Conservation (phyloP, 2,888 invertebrate species). For the Zootermopsis nevadensis region DNA sequence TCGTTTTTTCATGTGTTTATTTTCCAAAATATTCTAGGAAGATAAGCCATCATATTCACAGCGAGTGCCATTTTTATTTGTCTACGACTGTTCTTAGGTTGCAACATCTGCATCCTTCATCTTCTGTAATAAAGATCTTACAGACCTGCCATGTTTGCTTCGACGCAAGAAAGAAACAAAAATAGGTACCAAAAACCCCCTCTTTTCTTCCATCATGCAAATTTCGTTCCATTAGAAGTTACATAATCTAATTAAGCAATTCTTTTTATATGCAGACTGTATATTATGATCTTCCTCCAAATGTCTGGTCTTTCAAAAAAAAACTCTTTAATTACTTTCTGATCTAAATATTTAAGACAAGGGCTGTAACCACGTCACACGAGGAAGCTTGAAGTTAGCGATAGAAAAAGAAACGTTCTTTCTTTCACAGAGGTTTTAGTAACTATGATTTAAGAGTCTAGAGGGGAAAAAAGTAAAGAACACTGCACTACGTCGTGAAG, state of each 20-base stretch:
- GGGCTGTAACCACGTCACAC: constrained; percentile 23
- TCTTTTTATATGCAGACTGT: constrained; percentile 45
- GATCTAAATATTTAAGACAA: constrained; percentile 45
- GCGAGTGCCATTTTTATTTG: constrained; percentile 15
- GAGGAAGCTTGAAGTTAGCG: constrained; percentile 5
- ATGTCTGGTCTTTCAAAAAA: constrained; percentile 40
- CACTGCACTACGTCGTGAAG: no score
- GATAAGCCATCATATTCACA: neutral
- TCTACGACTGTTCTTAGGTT: neutral
- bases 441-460: neutral
- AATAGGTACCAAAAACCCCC: constrained; percentile 18
- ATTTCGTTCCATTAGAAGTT: constrained; percentile 47
- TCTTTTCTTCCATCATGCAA: constrained; percentile 40
- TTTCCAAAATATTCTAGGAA: neutral
- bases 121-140: constrained; percentile 16
- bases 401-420: neutral
- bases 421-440: neutral
- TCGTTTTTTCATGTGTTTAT: no score
- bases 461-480: neutral
- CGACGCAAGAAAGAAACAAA: constrained; percentile 14
- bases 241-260: constrained; percentile 48
- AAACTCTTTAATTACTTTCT: constrained; percentile 48
- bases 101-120: constrained; percentile 17
- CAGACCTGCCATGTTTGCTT: constrained; percentile 18
- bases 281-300: constrained; percentile 44